phyloP scores from a whole-genome alignment of 2,797 vertebrate species.

The Miichthys miiuy region DNA sequence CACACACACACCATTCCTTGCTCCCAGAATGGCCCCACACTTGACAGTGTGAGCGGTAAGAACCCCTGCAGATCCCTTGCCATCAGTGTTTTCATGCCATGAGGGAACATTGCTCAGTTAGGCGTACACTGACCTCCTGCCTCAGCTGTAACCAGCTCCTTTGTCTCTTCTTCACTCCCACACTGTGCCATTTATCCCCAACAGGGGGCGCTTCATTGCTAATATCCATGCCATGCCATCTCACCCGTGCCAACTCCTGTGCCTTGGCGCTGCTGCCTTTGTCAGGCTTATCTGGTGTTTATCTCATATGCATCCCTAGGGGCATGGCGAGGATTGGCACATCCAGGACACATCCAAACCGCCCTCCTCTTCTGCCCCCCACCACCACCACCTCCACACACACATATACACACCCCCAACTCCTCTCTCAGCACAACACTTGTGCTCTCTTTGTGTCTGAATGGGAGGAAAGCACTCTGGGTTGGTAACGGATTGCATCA shows the following conservation, averaged over 20 bases:
- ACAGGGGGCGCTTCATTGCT: slow-evolving; percentile 74
- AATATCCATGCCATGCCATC: slow-evolving; percentile 47
- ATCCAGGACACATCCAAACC: slow-evolving; percentile 70
- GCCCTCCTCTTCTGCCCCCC: slow-evolving; percentile 20
- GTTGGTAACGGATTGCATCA: slow-evolving; percentile 88
- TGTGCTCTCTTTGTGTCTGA: slow-evolving; percentile 85
- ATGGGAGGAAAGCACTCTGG: slow-evolving; percentile 77
- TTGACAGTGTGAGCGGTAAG: slow-evolving; percentile 58
- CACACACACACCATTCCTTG: slow-evolving; percentile 7
- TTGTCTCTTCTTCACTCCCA: slow-evolving; percentile 72
- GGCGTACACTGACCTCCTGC: slow-evolving; percentile 69
- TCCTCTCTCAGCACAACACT: slow-evolving; percentile 59
- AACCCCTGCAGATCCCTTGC: slow-evolving; percentile 53
- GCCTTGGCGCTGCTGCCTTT: slow-evolving; percentile 71
- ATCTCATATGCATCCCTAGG: slow-evolving; percentile 71
- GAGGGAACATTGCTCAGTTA: slow-evolving; percentile 65
- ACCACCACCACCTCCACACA: background rate
- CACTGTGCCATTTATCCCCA: slow-evolving; percentile 58
- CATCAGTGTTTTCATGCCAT: slow-evolving; percentile 66
- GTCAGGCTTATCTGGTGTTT: slow-evolving; percentile 80
- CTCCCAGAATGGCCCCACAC: slow-evolving; percentile 59
- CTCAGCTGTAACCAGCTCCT: slow-evolving; percentile 72
- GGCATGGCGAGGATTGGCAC: slow-evolving; percentile 75
- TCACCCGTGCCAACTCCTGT: slow-evolving; percentile 60
- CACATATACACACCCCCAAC: background rate